Conservation (phyloP, 2,797 vertebrate genomes). For the Psittacula echo region DNA sequence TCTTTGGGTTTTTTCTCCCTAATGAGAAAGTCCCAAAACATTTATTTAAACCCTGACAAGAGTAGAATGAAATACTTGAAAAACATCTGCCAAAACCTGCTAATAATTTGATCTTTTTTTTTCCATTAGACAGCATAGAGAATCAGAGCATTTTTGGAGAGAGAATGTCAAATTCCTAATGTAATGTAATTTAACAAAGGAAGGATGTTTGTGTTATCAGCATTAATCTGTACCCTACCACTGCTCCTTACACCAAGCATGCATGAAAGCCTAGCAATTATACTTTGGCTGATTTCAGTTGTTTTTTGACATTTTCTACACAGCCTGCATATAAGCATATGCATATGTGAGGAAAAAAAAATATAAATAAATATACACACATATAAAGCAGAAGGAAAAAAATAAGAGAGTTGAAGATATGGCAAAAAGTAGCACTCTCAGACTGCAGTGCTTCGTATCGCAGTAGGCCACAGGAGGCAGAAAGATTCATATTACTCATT, state of each 20-base stretch:
- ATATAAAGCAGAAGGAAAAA: background rate
- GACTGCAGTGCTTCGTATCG: background rate
- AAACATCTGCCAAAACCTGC: background rate
- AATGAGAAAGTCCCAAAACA: background rate
- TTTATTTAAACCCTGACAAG: background rate
- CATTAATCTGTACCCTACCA: background rate
- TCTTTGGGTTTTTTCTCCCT: background rate
- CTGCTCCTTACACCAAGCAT: rapidly evolving
- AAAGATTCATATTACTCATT: background rate
- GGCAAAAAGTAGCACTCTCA: background rate
- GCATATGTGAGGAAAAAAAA: background rate
- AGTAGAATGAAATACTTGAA: background rate
- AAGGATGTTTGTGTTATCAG: background rate
- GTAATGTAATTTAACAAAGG: background rate
- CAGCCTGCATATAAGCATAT: background rate
- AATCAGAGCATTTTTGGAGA: background rate
- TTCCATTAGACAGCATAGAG: background rate
- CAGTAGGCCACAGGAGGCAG: background rate
- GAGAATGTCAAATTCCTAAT: background rate
- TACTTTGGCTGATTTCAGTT: background rate
- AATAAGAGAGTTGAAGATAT: background rate
- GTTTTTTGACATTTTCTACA: background rate
- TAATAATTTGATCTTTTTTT: background rate
- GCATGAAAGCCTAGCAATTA: background rate
- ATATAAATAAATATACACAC: background rate